Conservation (phyloP, 2,113 vertebrate genomes). For the Hippocampus comes region DNA sequence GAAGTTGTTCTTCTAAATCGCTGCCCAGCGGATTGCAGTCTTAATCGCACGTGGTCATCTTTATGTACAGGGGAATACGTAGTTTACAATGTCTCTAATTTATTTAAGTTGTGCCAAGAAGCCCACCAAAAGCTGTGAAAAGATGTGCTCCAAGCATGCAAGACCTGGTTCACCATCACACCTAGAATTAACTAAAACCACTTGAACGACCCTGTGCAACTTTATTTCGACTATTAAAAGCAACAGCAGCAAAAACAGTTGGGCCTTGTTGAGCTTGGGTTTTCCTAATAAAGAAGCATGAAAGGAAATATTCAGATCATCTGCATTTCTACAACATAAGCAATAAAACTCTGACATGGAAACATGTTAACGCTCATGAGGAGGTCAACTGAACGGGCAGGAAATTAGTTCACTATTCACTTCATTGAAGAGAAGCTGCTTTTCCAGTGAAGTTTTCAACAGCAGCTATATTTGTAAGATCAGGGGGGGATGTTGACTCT, state of each 20-base stretch:
- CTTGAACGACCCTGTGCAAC: conserved; percentile 20
- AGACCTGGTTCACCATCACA: conserved; percentile 27
- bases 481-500: background rate
- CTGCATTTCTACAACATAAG: conserved; percentile 33
- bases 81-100: conserved; percentile 32
- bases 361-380: conserved; percentile 12
- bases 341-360: background rate
- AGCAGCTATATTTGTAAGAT: conserved; percentile 7
- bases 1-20: background rate
- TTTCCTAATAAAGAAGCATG: conserved; percentile 41
- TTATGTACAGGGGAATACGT: conserved; percentile 16
- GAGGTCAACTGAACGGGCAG: background rate
- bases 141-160: conserved; percentile 20
- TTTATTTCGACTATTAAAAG: conserved; percentile 47
- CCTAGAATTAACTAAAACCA: conserved; percentile 53
- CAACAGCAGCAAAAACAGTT: conserved; percentile 17
- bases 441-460: conserved; percentile 7
- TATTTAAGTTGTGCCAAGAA: conserved; percentile 17
- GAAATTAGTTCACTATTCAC: conserved; percentile 5
- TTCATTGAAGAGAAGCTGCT: conserved; percentile 10
- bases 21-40: background rate
- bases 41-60: conserved; percentile 21
- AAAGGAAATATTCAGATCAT: conserved; percentile 28
- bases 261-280: conserved; percentile 26
- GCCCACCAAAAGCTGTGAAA: conserved; percentile 6